Evolutionary conservation across 2,888 invertebrate species (phyloP).

Genomic region (Pseudococcus viburni): DNA sequence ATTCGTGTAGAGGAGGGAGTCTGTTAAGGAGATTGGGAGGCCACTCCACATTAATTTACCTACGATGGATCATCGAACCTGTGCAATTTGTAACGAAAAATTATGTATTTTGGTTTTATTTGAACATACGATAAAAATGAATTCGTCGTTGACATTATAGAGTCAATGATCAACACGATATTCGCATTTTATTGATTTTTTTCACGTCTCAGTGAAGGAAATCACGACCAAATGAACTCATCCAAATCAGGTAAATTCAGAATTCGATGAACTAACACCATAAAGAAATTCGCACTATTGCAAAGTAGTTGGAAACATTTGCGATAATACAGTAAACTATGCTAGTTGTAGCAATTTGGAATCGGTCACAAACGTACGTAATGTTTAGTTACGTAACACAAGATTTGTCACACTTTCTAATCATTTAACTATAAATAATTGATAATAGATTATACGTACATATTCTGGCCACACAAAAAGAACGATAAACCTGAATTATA

Average conservation of each 20-base stretch:
- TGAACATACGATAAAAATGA: no score
- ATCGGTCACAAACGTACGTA: background rate
- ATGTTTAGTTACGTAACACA: background rate
- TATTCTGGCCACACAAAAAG: background rate
- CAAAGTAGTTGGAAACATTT: background rate
- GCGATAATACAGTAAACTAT: background rate
- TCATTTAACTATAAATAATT: background rate
- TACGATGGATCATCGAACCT: no score
- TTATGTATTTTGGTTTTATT: no score
- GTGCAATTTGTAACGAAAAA: no score
- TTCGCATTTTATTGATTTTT: background rate
- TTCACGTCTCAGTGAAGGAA: background rate
- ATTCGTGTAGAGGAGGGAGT: no score
- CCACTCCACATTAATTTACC: no score
- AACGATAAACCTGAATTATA: background rate
- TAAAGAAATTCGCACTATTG: background rate
- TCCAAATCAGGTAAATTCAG: background rate
- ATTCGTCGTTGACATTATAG: no score
- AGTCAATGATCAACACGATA: no score
- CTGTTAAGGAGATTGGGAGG: no score
- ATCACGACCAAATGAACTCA: background rate
- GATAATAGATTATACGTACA: background rate
- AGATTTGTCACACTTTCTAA: slow-evolving; percentile 32
- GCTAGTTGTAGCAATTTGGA: background rate
- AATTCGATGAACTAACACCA: background rate